A percentile compares a stretch with the other conserved stretches of the same genome.
Conservation (phyloP, 2,888 invertebrate species). For the Cremastinae sp. region DNA sequence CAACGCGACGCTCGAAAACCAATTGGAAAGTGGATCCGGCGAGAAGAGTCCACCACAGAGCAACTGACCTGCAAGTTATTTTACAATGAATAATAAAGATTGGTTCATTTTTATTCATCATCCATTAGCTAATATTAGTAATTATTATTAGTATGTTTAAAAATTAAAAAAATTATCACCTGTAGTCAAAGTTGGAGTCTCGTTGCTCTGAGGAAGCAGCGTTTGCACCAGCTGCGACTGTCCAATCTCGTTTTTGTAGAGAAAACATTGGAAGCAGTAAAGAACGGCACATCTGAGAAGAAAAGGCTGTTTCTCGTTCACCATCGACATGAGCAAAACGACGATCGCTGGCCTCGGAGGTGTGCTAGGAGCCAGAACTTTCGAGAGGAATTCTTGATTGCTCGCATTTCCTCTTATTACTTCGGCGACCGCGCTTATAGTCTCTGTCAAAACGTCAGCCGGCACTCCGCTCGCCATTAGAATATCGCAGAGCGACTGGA, state of each 20-base stretch:
- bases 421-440: constrained; percentile 97
- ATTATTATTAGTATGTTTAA: too few relatives aligned
- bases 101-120: constrained; percentile 12
- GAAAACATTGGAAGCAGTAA: constrained; percentile 98
- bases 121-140: too few relatives aligned
- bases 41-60: constrained; percentile 96
- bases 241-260: constrained; percentile 95
- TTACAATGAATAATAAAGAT: constrained; percentile 18
- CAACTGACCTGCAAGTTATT: constrained; percentile 88
- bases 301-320: constrained; percentile 98
- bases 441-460: constrained; percentile 97
- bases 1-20: constrained; percentile 96
- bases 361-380: constrained; percentile 94
- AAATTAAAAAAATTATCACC: too few relatives aligned
- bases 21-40: constrained; percentile 92
- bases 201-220: constrained; percentile 92
- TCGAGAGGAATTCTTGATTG: constrained; percentile 95
- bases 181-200: constrained; percentile 86
- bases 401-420: constrained; percentile 93
- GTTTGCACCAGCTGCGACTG: constrained; percentile 95
- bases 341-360: constrained; percentile 97
- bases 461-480: constrained; percentile 98
- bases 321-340: constrained; percentile 98
- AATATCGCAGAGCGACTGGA: constrained; percentile 92
- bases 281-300: constrained; percentile 94